Evolutionary conservation across 1,140 invertebrate species (phyloP), one percentile per base, ranked within the genome.

Genomic region (Globodera ellingtonae): DNA sequence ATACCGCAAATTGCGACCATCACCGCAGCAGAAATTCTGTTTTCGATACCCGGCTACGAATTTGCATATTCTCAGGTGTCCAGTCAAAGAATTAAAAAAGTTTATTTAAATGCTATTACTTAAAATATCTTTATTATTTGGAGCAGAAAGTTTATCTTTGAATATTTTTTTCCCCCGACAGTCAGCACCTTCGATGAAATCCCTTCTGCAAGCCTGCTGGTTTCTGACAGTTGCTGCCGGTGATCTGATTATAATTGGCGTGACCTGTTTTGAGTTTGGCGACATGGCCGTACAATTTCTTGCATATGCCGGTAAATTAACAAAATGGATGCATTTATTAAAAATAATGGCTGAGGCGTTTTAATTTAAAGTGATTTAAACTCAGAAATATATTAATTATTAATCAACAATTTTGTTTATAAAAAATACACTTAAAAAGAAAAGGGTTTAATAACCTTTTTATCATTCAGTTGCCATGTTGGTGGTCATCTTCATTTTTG

Each of bases 121-220:
- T 73, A 73, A 24, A 75, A 62, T 75, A 50, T 50, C 13, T 48
- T 69, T 78, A 35, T 69, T 73, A 24, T 52, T 52, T 9, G 15
- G 8, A 9, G 4, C 3, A 52, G 8, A 10, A 70, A 6, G 9
- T 50, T 70, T 70, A 8, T 10, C 44, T 3, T 46, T 52, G 8
- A 10, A 52, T 52, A 79, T 18, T 52, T 74, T 35, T 35, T 66
- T 81, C 8, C 18, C n/a, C 66, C 21, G 3, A 4, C 24, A 81
- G 79, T 81, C 90, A 21, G 90, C 90, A 6, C 78, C 85, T 83
- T 81, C 81, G 44, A 89, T 91, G 89, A 90, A 90, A 81, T 90
- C 89, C 0, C 92, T 98, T 0, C 88, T 98, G 48, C 93, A 94
- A 88, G 94, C 95, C 6, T 92, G 92, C 2, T 98, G 95, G 94